A percentile compares a stretch with the other conserved stretches of the same genome.
These are phyloP conservation scores for Corella eumyota DNA, from an alignment of 23 tunicate genomes.

Conservation along the genomic window DNA sequence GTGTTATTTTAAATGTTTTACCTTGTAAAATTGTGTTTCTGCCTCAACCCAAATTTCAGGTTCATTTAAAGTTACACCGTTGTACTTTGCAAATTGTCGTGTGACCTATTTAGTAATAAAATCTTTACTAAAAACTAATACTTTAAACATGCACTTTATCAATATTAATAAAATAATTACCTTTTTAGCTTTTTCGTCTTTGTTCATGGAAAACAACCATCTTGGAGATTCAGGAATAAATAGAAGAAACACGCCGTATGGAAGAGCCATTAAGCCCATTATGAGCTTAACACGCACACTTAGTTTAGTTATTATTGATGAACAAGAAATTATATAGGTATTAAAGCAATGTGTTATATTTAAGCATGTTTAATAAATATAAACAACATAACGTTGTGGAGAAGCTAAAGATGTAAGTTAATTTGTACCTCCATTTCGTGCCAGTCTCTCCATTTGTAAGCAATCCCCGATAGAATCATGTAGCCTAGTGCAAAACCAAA, in stretches of 20 bases:
- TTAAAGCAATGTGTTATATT: no score
- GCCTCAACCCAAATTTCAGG: conserved; percentile 43
- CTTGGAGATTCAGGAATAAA: conserved; percentile 70
- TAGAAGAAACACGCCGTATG: conserved; percentile 36
- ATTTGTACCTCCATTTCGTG: conserved; percentile 23
- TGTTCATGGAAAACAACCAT: conserved; percentile 37
- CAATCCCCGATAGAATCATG: conserved; percentile 33
- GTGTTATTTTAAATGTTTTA: no score
- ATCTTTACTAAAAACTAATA: no score
- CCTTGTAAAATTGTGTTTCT: no score
- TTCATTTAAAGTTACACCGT: conserved; percentile 50
- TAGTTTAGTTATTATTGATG: no score
- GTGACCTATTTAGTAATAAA: conserved; percentile 24
- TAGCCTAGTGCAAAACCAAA: conserved; percentile 21
- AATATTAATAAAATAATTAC: conserved; percentile 6
- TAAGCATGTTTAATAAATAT: no score
- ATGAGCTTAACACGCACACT: conserved; percentile 18
- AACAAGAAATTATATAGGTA: no score
- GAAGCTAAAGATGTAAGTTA: no score
- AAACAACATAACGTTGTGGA: no score
- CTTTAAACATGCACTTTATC: no score
- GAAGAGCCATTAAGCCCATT: conserved; percentile 14
- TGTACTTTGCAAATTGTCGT: conserved; percentile 38
- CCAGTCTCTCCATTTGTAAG: conserved; percentile 33
- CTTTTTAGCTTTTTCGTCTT: conserved; percentile 29